phyloP scores from a whole-genome alignment of 1,140 invertebrate genomes.

The Cyclargus thomasi region DNA sequence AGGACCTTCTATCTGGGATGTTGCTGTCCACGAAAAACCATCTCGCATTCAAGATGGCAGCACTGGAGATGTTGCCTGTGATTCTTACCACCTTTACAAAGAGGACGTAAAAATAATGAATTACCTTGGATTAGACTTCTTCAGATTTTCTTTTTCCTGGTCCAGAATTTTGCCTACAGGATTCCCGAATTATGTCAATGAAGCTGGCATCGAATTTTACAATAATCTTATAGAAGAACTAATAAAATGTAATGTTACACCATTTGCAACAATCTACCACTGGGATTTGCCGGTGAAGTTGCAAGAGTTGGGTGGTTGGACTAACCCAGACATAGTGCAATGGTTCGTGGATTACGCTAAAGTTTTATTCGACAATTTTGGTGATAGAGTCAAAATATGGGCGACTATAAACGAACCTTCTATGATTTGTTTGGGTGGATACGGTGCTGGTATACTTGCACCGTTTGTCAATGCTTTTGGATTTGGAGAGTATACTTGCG shows the following conservation, averaged over 20 bases:
- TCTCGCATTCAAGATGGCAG: conserved; percentile 69
- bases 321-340: conserved; percentile 77
- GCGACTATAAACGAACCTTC: conserved; percentile 81
- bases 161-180: conserved; percentile 78
- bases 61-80: conserved; percentile 64
- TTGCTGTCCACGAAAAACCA: conserved; percentile 61
- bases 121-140: conserved; percentile 70
- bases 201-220: neutral
- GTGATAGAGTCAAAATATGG: conserved; percentile 79
- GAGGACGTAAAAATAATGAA: conserved; percentile 66
- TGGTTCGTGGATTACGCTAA: conserved; percentile 78
- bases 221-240: neutral
- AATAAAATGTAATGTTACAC: neutral
- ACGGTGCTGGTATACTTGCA: conserved; percentile 16
- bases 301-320: conserved; percentile 60
- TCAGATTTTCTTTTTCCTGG: conserved; percentile 82
- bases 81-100: conserved; percentile 57
- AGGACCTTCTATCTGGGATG: conserved; percentile 77
- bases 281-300: neutral
- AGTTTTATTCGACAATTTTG: conserved; percentile 76
- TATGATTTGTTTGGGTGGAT: conserved; percentile 24
- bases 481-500: conserved; percentile 27
- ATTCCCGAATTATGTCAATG: conserved; percentile 36
- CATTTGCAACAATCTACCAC: neutral
- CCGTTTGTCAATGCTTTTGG: conserved; percentile 25